Conservation (phyloP, 2,797 vertebrate genomes). For the Artibeus lituratus region DNA sequence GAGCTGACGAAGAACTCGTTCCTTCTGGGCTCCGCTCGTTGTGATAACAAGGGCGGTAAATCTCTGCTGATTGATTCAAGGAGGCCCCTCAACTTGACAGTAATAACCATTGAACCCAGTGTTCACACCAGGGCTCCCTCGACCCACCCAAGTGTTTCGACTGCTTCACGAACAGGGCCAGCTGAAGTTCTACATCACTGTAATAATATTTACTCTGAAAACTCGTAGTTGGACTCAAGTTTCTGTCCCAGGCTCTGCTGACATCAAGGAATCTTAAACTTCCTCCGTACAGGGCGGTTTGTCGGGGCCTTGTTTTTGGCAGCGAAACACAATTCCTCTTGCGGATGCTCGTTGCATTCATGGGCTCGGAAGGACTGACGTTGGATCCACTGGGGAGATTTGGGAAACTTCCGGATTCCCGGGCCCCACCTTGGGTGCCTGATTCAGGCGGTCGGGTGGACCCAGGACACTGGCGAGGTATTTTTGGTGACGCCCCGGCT, state of each 20-base stretch:
- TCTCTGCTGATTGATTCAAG: conserved; percentile 36
- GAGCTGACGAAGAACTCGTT: not conserved
- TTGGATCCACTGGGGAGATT: not conserved
- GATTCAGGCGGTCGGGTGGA: not conserved
- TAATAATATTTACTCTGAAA: conserved; percentile 69
- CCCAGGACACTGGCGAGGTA: fast-evolving
- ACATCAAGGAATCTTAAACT: conserved; percentile 59
- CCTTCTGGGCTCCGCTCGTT: conserved; percentile 14
- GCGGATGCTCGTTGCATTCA: not conserved
- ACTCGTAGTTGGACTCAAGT: conserved; percentile 34
- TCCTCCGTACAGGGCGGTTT: conserved; percentile 29
- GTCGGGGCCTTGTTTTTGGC: conserved; percentile 21
- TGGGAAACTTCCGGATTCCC: not conserved
- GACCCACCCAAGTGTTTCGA: not conserved
- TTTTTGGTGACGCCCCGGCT: not conserved
- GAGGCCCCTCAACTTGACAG: conserved; percentile 6
- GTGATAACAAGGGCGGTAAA: conserved; percentile 8
- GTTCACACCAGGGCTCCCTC: not conserved
- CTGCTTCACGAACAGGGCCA: conserved; percentile 3
- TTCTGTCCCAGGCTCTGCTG: conserved; percentile 6
- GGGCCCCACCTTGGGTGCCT: not conserved
- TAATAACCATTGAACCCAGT: not conserved
- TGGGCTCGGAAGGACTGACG: not conserved
- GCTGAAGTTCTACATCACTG: conserved; percentile 38
- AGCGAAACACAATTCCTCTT: not conserved